These are phyloP conservation scores for Melanerpes formicivorus DNA, from an alignment of 2,113 vertebrate species.

Conservation along the genomic window DNA sequence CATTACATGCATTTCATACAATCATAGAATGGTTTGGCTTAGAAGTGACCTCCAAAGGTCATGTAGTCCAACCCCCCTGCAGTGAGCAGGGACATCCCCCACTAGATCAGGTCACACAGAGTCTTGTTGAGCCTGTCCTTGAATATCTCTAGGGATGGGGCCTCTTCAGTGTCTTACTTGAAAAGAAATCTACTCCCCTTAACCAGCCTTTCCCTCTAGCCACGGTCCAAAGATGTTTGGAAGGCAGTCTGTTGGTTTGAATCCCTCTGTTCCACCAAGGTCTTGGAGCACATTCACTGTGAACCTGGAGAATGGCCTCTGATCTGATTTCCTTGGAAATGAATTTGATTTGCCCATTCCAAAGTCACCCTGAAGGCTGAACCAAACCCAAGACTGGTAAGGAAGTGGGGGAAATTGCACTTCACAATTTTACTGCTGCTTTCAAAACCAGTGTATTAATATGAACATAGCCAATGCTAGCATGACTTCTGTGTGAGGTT, in stretches of 20 bases:
- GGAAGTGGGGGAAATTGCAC: not conserved
- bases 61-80: too few species aligned
- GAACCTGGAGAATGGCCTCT: not conserved
- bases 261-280: not conserved
- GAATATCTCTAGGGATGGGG: too few species aligned
- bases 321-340: not conserved
- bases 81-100: too few species aligned
- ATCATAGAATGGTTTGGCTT: too few species aligned
- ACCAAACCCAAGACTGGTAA: not conserved
- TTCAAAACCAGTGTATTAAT: not conserved
- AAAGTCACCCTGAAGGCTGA: not conserved
- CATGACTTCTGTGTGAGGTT: fast-evolving
- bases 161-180: not conserved
- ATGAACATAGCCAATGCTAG: not conserved
- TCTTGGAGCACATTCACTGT: not conserved
- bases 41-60: too few species aligned
- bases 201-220: not conserved
- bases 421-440: not conserved
- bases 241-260: not conserved
- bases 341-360: not conserved
- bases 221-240: not conserved
- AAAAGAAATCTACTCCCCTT: not conserved
- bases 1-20: not conserved
- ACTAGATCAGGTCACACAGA: too few species aligned
- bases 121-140: too few species aligned